Conservation (phyloP, 1,140 invertebrate genomes). For the Carcinoscorpius rotundicauda region DNA sequence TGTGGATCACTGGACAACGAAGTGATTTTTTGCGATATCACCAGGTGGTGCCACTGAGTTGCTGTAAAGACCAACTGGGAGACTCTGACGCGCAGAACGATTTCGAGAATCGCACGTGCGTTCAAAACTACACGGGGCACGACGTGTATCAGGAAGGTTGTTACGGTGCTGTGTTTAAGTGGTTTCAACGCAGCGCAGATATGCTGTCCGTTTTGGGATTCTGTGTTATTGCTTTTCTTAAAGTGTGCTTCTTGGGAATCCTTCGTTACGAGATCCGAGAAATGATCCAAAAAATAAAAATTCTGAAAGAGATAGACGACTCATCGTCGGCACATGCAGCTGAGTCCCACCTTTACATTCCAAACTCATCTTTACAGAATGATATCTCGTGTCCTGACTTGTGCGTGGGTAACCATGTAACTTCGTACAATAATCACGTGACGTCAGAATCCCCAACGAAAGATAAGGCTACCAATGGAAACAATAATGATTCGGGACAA, state of each 20-base stretch:
- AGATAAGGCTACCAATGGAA: no score
- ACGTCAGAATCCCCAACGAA: no score
- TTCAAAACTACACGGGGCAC: conserved; percentile 7
- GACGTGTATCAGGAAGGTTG: conserved; percentile 41
- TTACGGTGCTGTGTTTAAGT: conserved; percentile 50
- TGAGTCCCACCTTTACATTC: no score
- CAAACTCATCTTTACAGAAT: no score
- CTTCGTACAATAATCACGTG: no score
- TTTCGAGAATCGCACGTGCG: conserved; percentile 9
- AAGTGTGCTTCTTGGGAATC: conserved; percentile 78
- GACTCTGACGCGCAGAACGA: conserved; percentile 1
- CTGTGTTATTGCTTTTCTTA: conserved; percentile 78
- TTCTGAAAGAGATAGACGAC: conserved; percentile 39
- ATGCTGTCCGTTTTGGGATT: conserved; percentile 70
- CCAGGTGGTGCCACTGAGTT: conserved; percentile 21
- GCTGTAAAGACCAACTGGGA: conserved; percentile 10
- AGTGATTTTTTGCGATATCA: conserved; percentile 6
- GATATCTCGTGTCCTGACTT: no score
- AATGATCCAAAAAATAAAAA: conserved; percentile 76
- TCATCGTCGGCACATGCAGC: not conserved
- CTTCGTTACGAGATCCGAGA: conserved; percentile 68
- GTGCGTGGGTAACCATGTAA: no score
- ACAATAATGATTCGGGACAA: no score
- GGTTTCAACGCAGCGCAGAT: conserved; percentile 63
- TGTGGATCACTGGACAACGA: conserved; percentile 12